These are phyloP conservation scores for Drosophila persimilis DNA, from an alignment of 1,140 invertebrate species.

Conservation along the genomic window DNA sequence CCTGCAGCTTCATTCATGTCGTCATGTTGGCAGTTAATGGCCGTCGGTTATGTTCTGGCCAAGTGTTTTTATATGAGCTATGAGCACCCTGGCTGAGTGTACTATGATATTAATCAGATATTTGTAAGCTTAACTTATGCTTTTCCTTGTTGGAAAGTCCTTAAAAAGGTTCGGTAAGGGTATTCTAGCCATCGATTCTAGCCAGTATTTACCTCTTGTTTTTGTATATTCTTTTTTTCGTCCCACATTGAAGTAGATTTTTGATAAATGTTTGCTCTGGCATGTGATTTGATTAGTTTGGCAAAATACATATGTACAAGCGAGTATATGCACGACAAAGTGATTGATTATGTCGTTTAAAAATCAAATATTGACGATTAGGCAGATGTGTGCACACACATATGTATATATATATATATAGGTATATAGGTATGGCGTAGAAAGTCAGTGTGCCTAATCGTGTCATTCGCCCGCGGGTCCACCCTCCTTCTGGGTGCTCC, in stretches of 20 bases:
- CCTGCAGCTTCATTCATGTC: constrained; percentile 13
- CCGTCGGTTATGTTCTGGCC: constrained; percentile 45
- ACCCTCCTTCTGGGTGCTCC: constrained; percentile 1
- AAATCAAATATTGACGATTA: constrained; percentile 79
- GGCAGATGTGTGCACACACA: constrained; percentile 23
- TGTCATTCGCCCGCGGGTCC: constrained; percentile 38
- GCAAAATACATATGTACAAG: constrained; percentile 32
- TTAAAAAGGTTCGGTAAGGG: too few species aligned
- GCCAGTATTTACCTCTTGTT: constrained; percentile 9
- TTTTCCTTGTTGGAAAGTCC: too few species aligned
- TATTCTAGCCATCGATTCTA: too few species aligned
- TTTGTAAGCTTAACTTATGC: too few species aligned
- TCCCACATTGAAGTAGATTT: constrained; percentile 38
- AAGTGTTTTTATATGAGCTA: constrained; percentile 9
- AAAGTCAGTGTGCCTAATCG: constrained; percentile 43
- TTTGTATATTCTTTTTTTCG: constrained; percentile 22
- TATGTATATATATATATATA: not conserved
- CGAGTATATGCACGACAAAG: constrained; percentile 1
- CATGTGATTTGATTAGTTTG: constrained; percentile 76
- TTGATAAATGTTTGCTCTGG: constrained; percentile 71
- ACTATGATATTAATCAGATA: too few species aligned
- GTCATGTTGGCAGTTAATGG: constrained; percentile 63
- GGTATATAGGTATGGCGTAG: not conserved
- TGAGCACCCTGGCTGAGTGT: too few species aligned
- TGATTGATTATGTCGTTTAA: constrained; percentile 73